A percentile compares a stretch with the other conserved stretches of the same genome.
Evolutionary conservation across 2,113 vertebrate genomes (phyloP).

Genomic region (Alectura lathami): DNA sequence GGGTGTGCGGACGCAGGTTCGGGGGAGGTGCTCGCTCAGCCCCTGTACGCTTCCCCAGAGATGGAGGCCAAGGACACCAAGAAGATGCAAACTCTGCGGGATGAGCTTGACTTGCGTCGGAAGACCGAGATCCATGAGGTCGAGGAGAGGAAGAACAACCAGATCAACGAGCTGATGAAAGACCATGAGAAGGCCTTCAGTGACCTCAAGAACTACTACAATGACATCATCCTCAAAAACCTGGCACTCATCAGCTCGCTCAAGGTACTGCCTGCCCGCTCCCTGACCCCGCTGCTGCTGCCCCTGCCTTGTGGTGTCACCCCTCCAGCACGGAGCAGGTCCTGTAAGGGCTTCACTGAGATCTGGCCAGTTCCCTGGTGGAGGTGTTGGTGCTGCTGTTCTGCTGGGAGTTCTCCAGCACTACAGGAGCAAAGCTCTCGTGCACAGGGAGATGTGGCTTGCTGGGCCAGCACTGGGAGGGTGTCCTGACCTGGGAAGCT

Average conservation of each 20-base stretch:
- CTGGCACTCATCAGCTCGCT: slow-evolving; percentile 79
- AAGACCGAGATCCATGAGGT: slow-evolving; percentile 82
- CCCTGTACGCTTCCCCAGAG: slow-evolving; percentile 73
- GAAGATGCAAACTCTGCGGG: slow-evolving; percentile 79
- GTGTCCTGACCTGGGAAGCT: not conserved
- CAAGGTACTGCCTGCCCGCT: slow-evolving; percentile 75
- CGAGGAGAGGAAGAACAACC: slow-evolving; percentile 85
- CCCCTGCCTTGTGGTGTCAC: not conserved
- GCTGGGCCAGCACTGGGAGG: not conserved
- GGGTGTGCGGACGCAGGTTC: not conserved
- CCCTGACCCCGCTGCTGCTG: not conserved
- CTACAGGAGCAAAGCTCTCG: accelerated
- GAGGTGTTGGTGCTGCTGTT: not conserved
- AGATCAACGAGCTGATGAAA: slow-evolving; percentile 79
- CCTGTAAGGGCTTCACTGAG: not conserved
- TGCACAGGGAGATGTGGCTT: not conserved
- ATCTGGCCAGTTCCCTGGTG: not conserved
- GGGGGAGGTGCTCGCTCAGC: not conserved
- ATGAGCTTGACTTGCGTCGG: slow-evolving; percentile 81
- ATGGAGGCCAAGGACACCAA: slow-evolving; percentile 79
- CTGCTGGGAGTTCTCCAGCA: accelerated
- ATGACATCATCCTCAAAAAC: slow-evolving; percentile 77
- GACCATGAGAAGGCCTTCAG: slow-evolving; percentile 81
- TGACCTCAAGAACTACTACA: slow-evolving; percentile 84
- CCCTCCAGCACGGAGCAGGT: not conserved